Conservation (phyloP, 2,797 vertebrate species). For the Periparus ater region DNA sequence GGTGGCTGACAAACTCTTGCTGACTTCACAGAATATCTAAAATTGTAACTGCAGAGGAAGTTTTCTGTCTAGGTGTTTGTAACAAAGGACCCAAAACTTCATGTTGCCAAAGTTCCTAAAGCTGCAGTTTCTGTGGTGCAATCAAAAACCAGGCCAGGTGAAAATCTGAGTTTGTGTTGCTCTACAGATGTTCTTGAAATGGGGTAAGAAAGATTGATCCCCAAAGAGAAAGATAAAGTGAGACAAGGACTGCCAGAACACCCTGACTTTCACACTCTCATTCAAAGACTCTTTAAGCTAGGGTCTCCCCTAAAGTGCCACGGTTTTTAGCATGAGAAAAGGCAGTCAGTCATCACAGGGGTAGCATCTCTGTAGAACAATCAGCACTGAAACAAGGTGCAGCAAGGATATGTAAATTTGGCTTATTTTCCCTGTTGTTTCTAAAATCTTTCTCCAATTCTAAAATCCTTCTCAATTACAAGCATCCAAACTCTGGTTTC, state of each 20-base stretch:
- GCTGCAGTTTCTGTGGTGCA: background rate
- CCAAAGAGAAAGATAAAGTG: background rate
- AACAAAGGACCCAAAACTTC: background rate
- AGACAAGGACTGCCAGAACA: background rate
- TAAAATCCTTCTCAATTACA: background rate
- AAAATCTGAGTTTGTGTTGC: background rate
- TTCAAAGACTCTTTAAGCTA: background rate
- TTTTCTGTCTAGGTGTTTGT: background rate
- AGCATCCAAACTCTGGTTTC: background rate
- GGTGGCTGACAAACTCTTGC: background rate
- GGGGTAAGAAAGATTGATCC: background rate
- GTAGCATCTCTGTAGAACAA: background rate
- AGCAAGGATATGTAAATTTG: background rate
- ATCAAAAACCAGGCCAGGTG: background rate
- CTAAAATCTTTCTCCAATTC: background rate
- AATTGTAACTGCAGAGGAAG: background rate
- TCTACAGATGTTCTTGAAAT: background rate
- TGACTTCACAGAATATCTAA: slow-evolving; percentile 6
- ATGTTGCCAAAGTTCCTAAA: background rate
- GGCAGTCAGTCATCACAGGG: background rate
- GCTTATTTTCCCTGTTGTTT: background rate
- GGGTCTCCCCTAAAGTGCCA: background rate
- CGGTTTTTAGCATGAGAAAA: background rate
- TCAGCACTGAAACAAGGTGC: background rate
- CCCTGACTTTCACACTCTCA: background rate